Conservation (phyloP, 2,113 vertebrate species). For the Phylloscopus trochiloides region DNA sequence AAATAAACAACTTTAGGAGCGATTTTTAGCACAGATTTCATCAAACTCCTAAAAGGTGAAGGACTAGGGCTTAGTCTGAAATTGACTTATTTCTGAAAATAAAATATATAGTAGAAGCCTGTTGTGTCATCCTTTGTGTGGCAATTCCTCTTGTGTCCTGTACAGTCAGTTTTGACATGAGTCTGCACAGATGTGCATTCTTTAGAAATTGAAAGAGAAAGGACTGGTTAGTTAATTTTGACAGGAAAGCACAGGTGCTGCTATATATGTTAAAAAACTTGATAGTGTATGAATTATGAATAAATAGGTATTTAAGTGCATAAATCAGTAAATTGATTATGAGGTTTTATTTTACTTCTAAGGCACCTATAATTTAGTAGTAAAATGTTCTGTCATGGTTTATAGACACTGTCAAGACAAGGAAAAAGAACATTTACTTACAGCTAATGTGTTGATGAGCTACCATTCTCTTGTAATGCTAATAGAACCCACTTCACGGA, state of each 20-base stretch:
- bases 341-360: constrained; percentile 18
- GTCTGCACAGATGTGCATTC: neutral
- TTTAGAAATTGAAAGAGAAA: neutral
- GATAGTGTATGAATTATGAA: constrained; percentile 15
- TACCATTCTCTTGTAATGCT: constrained; percentile 3
- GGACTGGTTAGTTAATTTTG: neutral
- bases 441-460: neutral
- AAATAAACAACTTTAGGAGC: neutral
- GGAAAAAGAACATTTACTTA: constrained; percentile 12
- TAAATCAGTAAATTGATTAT: constrained; percentile 34
- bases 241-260: neutral
- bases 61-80: neutral
- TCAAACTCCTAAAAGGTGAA: neutral
- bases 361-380: constrained; percentile 1
- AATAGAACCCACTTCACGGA: neutral
- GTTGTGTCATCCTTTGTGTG: neutral
- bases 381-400: constrained; percentile 37
- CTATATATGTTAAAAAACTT: neutral
- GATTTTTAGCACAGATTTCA: constrained; percentile 32
- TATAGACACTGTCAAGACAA: neutral
- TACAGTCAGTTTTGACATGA: neutral
- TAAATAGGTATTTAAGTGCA: constrained; percentile 33
- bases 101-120: neutral
- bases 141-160: neutral
- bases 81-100: neutral